phyloP scores from a whole-genome alignment of 1,140 invertebrate genomes.

The Tribolium castaneum region DNA sequence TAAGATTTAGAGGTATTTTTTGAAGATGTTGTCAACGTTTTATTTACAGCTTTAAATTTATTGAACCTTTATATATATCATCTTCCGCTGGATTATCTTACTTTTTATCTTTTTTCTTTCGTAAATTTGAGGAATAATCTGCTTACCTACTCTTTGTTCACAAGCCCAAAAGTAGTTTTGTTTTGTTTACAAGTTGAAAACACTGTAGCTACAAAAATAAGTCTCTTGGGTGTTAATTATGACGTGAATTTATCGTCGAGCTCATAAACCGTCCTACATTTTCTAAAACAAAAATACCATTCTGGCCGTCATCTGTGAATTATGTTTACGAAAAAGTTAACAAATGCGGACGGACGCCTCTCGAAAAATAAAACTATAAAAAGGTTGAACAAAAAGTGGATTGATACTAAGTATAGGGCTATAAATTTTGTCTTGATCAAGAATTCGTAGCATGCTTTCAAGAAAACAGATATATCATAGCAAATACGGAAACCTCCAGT shows the following conservation, averaged over 20 bases:
- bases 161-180: not conserved
- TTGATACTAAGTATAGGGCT: not conserved
- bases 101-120: too few species aligned
- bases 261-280: not conserved
- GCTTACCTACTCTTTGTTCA: not conserved
- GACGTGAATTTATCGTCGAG: not conserved
- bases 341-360: not conserved
- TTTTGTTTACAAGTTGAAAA: not conserved
- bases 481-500: not conserved
- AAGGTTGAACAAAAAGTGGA: slow-evolving; percentile 6
- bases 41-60: too few species aligned
- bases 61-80: too few species aligned
- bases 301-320: not conserved
- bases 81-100: too few species aligned
- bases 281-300: not conserved
- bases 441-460: slow-evolving; percentile 38
- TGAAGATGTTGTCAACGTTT: too few species aligned
- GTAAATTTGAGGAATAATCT: not conserved
- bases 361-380: slow-evolving; percentile 32
- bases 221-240: not conserved
- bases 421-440: slow-evolving; percentile 45
- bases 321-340: not conserved
- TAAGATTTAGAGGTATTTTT: too few species aligned
- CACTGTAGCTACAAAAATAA: not conserved
- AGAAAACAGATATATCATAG: slow-evolving; percentile 45